A percentile compares a stretch with the other conserved stretches of the same genome.
phyloP scores from a whole-genome alignment of 2,888 invertebrate genomes.

The Entomobrya multifasciata region DNA sequence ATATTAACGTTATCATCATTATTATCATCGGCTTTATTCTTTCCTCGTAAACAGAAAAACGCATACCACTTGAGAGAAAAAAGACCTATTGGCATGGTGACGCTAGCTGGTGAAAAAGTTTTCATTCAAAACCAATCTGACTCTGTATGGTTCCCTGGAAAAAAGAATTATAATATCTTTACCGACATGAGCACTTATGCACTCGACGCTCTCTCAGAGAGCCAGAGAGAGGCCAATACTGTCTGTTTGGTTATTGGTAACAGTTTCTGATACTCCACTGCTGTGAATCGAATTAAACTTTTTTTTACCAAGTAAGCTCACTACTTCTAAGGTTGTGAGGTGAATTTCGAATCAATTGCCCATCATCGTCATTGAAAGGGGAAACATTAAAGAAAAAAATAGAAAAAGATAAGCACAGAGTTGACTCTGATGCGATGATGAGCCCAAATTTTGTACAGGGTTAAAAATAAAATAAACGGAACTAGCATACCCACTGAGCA shows the following conservation, averaged over 20 bases:
- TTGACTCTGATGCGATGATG: background rate
- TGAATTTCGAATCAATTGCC: constrained; percentile 72
- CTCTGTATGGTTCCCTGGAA: constrained; percentile 67
- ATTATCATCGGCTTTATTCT: constrained; percentile 25
- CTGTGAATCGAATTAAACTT: constrained; percentile 72
- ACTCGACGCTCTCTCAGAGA: constrained; percentile 16
- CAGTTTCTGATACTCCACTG: constrained; percentile 61
- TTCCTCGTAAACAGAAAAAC: background rate
- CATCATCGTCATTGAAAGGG: constrained; percentile 45
- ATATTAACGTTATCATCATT: background rate
- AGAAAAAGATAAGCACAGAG: constrained; percentile 39
- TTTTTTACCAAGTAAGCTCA: constrained; percentile 54
- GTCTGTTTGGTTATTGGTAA: constrained; percentile 65
- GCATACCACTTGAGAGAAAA: background rate
- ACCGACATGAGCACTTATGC: background rate
- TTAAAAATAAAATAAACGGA: constrained; percentile 70
- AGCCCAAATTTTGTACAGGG: constrained; percentile 48
- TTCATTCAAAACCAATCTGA: constrained; percentile 65
- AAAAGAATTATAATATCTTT: constrained; percentile 41
- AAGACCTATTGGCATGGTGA: constrained; percentile 32
- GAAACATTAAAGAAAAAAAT: background rate
- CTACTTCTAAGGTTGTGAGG: constrained; percentile 60
- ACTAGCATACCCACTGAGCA: constrained; percentile 68
- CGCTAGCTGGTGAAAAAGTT: constrained; percentile 19
- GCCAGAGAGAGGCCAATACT: constrained; percentile 49